phyloP scores from a whole-genome alignment of 2,888 invertebrate genomes.

The Leptura quadrifasciata region DNA sequence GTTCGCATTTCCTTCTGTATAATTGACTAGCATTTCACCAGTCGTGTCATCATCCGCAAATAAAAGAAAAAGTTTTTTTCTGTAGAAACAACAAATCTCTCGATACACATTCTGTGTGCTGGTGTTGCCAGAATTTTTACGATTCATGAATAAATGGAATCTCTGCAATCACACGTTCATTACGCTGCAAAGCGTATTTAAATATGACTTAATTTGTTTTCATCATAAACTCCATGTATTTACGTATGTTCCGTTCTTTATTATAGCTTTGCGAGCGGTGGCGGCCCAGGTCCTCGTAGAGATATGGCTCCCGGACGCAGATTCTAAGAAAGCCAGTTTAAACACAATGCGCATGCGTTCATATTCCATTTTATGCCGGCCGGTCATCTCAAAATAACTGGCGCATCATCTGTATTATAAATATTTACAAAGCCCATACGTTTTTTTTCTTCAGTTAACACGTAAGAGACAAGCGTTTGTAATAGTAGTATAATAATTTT shows the following conservation, averaged over 20 bases:
- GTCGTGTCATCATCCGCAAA: no score
- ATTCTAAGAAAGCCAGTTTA: conserved; percentile 37
- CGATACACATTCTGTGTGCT: no score
- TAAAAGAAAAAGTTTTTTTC: no score
- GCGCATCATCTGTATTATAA: conserved; percentile 12
- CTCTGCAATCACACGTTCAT: no score
- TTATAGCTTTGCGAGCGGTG: conserved; percentile 61
- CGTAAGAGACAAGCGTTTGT: conserved; percentile 26
- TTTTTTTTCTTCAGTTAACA: conserved; percentile 17
- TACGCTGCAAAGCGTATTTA: no score
- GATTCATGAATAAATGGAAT: no score
- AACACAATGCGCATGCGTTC: conserved; percentile 33
- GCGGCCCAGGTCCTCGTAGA: conserved; percentile 65
- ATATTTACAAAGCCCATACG: conserved; percentile 6
- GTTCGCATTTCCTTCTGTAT: no score
- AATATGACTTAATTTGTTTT: not conserved
- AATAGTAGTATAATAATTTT: conserved; percentile 36
- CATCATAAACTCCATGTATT: conserved; percentile 21
- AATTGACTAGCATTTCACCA: no score
- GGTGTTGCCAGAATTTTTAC: no score
- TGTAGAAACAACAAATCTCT: no score
- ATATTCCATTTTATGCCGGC: conserved; percentile 18
- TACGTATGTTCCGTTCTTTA: conserved; percentile 44
- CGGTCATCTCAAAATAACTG: conserved; percentile 35
- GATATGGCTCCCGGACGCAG: conserved; percentile 72